phyloP scores from a whole-genome alignment of 2,113 vertebrate genomes.

The Ramphastos sulfuratus region DNA sequence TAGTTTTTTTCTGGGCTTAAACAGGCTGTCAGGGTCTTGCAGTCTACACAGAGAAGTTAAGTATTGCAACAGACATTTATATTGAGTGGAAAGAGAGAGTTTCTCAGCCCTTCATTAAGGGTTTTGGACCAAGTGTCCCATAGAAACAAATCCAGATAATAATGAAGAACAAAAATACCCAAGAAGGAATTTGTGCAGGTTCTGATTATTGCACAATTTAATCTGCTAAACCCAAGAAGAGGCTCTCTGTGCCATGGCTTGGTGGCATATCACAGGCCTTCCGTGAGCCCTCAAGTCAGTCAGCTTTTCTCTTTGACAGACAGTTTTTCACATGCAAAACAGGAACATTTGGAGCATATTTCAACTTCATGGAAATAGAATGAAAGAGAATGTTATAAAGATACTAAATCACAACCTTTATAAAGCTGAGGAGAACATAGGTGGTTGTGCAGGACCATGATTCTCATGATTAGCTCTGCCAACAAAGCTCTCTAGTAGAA shows the following conservation, averaged over 20 bases:
- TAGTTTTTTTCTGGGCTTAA: neutral
- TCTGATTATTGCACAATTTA: neutral
- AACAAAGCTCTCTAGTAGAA: neutral
- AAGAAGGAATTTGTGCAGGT: neutral
- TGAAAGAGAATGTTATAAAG: neutral
- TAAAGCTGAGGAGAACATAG: neutral
- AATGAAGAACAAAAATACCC: neutral
- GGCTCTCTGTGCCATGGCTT: neutral
- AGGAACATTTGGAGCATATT: neutral
- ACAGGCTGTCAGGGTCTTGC: neutral
- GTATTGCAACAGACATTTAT: neutral
- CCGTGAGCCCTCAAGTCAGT: neutral
- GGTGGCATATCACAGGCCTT: neutral
- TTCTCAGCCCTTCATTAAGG: neutral
- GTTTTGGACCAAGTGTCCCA: neutral
- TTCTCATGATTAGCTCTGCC: neutral
- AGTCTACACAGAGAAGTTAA: neutral
- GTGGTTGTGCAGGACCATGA: neutral
- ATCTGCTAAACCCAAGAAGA: neutral
- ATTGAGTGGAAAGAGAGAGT: neutral
- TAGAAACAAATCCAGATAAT: neutral
- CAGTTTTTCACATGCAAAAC: neutral
- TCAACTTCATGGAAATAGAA: neutral
- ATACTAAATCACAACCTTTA: neutral
- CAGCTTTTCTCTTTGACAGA: neutral